Conservation (phyloP, 2,888 invertebrate species). For the Agonopterix arenella region DNA sequence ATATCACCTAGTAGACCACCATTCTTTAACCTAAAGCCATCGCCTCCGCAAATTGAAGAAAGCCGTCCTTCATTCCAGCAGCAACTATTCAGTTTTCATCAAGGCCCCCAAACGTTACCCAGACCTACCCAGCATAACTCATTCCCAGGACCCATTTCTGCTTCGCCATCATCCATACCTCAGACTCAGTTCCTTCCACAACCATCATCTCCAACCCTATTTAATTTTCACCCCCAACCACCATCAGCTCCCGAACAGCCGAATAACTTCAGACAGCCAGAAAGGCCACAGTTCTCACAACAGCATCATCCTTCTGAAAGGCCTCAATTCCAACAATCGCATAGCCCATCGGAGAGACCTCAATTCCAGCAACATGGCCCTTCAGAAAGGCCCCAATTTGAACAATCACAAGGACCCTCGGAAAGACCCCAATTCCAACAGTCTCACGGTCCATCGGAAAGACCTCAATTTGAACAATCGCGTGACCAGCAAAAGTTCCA, state of each 20-base stretch:
- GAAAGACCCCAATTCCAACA: conserved; percentile 32
- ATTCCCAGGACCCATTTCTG: conserved; percentile 33
- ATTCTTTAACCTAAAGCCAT: conserved; percentile 64
- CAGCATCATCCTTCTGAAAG: conserved; percentile 28
- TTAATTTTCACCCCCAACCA: conserved; percentile 58
- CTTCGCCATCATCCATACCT: conserved; percentile 44
- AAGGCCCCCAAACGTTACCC: conserved; percentile 47
- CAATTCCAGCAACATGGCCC: conserved; percentile 34
- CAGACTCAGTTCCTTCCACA: conserved; percentile 61
- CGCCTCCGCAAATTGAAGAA: conserved; percentile 59
- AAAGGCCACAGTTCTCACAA: conserved; percentile 22
- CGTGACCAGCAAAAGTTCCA: conserved; percentile 39
- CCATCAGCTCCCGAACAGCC: conserved; percentile 39
- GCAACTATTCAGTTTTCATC: conserved; percentile 65
- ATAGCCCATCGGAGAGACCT: conserved; percentile 27
- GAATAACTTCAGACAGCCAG: conserved; percentile 38
- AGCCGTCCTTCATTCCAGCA: conserved; percentile 58
- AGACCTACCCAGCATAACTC: conserved; percentile 47
- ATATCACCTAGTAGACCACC: conserved; percentile 54
- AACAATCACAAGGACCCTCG: conserved; percentile 30
- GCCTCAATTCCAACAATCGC: conserved; percentile 32
- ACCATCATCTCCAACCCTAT: conserved; percentile 55
- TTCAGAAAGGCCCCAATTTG: conserved; percentile 31
- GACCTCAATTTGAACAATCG: conserved; percentile 16
- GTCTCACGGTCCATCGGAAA: conserved; percentile 49